A percentile compares a stretch with the other conserved stretches of the same genome.
These are phyloP conservation scores for Halcyon badia DNA, from an alignment of 2,797 vertebrate genomes.

Conservation along the genomic window DNA sequence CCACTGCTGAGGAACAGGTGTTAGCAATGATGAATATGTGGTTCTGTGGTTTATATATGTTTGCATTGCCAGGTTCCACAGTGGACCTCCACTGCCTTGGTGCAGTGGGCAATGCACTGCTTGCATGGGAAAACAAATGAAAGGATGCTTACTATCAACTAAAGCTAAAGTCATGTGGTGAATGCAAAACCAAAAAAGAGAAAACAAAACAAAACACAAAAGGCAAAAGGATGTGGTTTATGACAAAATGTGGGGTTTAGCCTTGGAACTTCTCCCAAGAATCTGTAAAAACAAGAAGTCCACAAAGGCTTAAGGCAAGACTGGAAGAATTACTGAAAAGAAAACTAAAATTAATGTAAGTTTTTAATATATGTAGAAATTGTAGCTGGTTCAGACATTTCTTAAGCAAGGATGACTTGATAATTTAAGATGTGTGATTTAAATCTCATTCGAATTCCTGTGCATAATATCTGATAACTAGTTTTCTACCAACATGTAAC, in stretches of 20 bases:
- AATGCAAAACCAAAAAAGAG: neutral
- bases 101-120: neutral
- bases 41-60: neutral
- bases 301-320: neutral
- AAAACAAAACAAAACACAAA: too few species aligned
- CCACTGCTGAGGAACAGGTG: neutral
- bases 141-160: neutral
- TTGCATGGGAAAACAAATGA: neutral
- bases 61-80: neutral
- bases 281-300: neutral
- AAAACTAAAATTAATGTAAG: neutral
- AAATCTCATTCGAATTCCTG: neutral
- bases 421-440: neutral
- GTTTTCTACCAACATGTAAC: neutral
- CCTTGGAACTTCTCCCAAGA: neutral
- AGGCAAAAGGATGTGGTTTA: neutral
- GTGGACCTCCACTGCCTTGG: neutral
- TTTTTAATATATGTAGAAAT: neutral
- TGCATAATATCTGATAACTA: neutral
- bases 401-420: neutral
- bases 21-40: neutral
- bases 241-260: neutral
- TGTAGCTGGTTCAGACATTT: neutral
- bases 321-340: neutral
- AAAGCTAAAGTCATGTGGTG: neutral